Percentiles rank a stretch among this genome's conserved stretches.
Conservation (phyloP, 37 sponge, comb jelly and placozoan genomes). For the Theonella swinhoei region DNA sequence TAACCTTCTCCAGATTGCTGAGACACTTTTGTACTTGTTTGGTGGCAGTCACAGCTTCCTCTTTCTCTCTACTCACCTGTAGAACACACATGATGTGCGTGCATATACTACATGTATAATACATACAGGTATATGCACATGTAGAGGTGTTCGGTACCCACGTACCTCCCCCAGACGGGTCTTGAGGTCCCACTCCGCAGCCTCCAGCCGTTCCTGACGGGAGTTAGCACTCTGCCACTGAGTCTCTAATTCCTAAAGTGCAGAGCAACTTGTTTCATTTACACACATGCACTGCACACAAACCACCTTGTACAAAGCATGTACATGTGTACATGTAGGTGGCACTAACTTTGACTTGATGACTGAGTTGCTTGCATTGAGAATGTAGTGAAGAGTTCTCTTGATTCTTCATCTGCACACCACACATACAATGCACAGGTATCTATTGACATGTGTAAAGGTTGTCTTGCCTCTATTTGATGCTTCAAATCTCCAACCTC, state of each 20-base stretch:
- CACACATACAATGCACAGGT: too few species aligned
- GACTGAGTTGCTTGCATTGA: not conserved
- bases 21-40: not conserved
- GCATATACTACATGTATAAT: too few species aligned
- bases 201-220: slow-evolving; percentile 8
- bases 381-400: not conserved
- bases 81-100: too few species aligned
- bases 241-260: slow-evolving; percentile 25
- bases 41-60: not conserved
- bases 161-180: not conserved
- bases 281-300: not conserved
- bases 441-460: too few species aligned
- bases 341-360: slow-evolving; percentile 11
- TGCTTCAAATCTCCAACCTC: not conserved
- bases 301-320: not conserved
- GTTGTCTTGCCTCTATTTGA: not conserved
- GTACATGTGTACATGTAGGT: not conserved
- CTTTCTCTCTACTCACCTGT: not conserved
- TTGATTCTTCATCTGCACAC: not conserved
- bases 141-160: not conserved
- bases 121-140: not conserved
- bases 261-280: too few species aligned
- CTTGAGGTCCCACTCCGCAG: slow-evolving; percentile 1
- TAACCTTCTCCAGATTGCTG: not conserved
- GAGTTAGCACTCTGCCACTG: slow-evolving; percentile 23